Base-by-base conservation (phyloP, 1,140 invertebrate genomes). In the Arctopsyche grandis region DNA sequence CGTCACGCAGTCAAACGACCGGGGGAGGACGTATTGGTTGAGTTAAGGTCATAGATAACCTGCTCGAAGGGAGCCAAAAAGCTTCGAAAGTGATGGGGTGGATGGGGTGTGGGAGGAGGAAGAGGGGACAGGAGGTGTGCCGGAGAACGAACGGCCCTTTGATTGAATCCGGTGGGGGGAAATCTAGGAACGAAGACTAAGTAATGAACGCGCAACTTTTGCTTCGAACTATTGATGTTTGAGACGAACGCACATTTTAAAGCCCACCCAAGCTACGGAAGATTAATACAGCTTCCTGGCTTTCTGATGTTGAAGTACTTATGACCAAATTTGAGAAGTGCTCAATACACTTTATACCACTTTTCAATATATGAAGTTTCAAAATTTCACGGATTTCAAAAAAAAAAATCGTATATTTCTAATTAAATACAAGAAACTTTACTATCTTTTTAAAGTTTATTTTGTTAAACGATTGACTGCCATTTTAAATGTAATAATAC, bases 21-120 rank as follows among this genome's bases (percentile, higher is more conserved):
- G 63, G 63, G 63, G 63, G 63, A 66, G 63, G 63, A 66, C 63
- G 63, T 66, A 66, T 66, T 66, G 63, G 63, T 66, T 66, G 63
- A 66, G 63, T 66, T 66, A 66, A 66, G 63, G 63, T 66, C 63
- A 66, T 66, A 66, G 63, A 66, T 66, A 66, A 66, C 63, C 63
- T 66, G 63, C 48, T 52, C 21, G 63, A 66, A 66, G 24, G 24
- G 63, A 29, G 63, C 56, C 56, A 60, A 60, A 60, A 60, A 60
- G 56, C 56, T 38, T 7, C 56, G 21, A 19, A 19, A 21, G 16
- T 16, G 56, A 21, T 9, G 14, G 16, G 56, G 14, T 19, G 56
- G 56, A 60, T 38, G 48, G 48, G 63, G 63, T 24, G 63, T 10
- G 7, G 3, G 58, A 19, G 21, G 16, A 52, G 21, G 4, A 22